Percentiles rank a stretch among this genome's conserved stretches.
phyloP scores from a whole-genome alignment of 2,797 vertebrate species.

The Siniperca scherzeri region DNA sequence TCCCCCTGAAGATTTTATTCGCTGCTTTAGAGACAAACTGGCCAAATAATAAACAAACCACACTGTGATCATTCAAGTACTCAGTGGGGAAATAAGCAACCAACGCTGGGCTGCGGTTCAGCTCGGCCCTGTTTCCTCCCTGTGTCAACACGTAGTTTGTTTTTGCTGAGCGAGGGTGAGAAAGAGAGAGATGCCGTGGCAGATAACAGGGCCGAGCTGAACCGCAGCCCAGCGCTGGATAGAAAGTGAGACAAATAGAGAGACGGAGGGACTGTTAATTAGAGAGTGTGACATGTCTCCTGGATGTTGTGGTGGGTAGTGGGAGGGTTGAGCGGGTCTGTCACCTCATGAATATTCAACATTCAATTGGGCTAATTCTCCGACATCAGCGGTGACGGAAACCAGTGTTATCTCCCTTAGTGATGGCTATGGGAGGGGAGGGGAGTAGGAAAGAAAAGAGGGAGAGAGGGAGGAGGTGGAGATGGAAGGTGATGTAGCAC shows the following conservation, averaged over 20 bases:
- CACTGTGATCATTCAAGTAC: slow-evolving; percentile 45
- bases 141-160: slow-evolving; percentile 35
- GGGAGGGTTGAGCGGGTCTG: too few relatives aligned
- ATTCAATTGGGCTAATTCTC: slow-evolving; percentile 40
- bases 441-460: slow-evolving; percentile 24
- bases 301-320: slow-evolving; percentile 33
- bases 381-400: slow-evolving; percentile 50
- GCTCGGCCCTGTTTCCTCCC: neutral
- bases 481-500: slow-evolving; percentile 69
- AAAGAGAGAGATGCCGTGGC: slow-evolving; percentile 4
- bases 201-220: slow-evolving; percentile 12
- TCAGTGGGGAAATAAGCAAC: slow-evolving; percentile 38
- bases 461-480: slow-evolving; percentile 30
- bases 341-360: slow-evolving; percentile 38
- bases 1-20: slow-evolving; percentile 22
- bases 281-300: slow-evolving; percentile 37
- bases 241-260: slow-evolving; percentile 34
- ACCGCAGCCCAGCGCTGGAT: neutral
- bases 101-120: slow-evolving; percentile 15
- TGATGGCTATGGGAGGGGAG: slow-evolving; percentile 52
- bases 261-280: slow-evolving; percentile 56
- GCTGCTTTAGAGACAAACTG: slow-evolving; percentile 31
- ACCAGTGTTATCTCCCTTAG: slow-evolving; percentile 42
- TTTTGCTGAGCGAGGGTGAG: slow-evolving; percentile 37
- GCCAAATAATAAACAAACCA: slow-evolving; percentile 53